A percentile compares a stretch with the other conserved stretches of the same genome.
These are phyloP conservation scores for Todiramphus chloris DNA, from an alignment of 2,113 vertebrate species.

Conservation along the genomic window DNA sequence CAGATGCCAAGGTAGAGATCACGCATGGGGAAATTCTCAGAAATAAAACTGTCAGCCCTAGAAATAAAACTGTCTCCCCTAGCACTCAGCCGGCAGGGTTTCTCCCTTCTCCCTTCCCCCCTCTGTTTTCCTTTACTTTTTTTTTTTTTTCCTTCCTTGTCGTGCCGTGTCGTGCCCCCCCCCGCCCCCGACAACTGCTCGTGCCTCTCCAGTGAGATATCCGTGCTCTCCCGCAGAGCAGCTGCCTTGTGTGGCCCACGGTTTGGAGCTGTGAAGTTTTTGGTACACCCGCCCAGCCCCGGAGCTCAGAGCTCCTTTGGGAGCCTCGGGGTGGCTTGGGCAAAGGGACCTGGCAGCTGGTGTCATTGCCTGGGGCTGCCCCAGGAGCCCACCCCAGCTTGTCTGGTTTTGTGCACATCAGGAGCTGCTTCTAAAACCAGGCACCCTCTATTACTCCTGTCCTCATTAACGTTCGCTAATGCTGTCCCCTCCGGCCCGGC, in stretches of 20 bases:
- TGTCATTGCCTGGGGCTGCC: background rate
- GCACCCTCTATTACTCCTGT: background rate
- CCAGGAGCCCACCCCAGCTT: background rate
- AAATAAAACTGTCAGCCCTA: constrained; percentile 13
- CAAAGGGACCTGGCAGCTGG: background rate
- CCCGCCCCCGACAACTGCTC: background rate
- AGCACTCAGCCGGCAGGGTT: background rate
- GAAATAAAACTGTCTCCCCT: constrained; percentile 35
- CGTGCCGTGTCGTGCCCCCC: too few relatives aligned
- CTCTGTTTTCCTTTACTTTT: background rate
- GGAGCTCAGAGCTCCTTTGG: background rate
- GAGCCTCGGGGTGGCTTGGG: background rate
- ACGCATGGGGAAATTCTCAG: constrained; percentile 26
- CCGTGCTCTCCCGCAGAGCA: background rate
- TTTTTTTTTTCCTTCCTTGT: too few relatives aligned
- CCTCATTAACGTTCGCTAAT: background rate
- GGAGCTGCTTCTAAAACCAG: background rate
- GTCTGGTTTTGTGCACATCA: background rate
- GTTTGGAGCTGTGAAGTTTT: background rate
- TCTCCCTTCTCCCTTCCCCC: background rate
- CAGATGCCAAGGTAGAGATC: background rate
- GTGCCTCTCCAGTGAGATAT: background rate
- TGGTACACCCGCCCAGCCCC: background rate
- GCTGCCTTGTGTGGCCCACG: background rate
- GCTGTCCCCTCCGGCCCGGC: background rate